Base-by-base conservation (phyloP, 2,113 vertebrate genomes). In the Osmerus mordax region DNA sequence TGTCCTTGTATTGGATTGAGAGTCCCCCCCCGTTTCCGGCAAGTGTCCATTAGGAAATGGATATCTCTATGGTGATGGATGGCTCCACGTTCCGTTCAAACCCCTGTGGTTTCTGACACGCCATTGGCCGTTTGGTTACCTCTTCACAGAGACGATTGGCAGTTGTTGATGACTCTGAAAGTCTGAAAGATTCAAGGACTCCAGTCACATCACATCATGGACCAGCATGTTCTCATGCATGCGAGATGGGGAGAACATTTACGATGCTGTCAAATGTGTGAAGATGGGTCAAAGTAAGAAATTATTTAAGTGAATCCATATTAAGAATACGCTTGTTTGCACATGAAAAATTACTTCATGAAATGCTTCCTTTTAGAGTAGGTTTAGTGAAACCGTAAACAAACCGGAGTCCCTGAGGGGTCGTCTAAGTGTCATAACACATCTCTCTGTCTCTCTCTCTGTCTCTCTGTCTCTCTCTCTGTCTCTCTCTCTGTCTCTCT, bases 21-120 rank as follows among this genome's bases (percentile, higher is more conserved):
- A 75, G 81, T 72, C 16, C 63, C 41, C 41, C 74, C 3, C 25
- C n/a, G 28, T 56, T 15, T 19, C 69, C 28, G 16, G 62, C 73
- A 75, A 2, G 29, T 60, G 69, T 79, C 78, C 75, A 68, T 79
- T 78, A 84, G 83, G 76, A 80, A 81, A 85, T 80, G 73, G 74
- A 83, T 80, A 65, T 72, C 73, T 74, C 76, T 52, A 55, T 54
- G 25, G 81, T 78, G 73, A 79, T 60, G 36, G 76, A 78, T 78
- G 78, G 64, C 58, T 69, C 51, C 2, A 53, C 64, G 56, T 65
- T 77, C 72, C 59, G 55, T 65, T 75, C 61, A 69, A 59, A 65
- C 73, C 56, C 52, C 6, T 13, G 8, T 13, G 8, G 56, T 18
- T 73, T 29, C 41, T 8, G 58, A 54, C 19, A 68, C 55, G 21